phyloP scores from a whole-genome alignment of 2,888 invertebrate genomes.

The Erebia epiphron region DNA sequence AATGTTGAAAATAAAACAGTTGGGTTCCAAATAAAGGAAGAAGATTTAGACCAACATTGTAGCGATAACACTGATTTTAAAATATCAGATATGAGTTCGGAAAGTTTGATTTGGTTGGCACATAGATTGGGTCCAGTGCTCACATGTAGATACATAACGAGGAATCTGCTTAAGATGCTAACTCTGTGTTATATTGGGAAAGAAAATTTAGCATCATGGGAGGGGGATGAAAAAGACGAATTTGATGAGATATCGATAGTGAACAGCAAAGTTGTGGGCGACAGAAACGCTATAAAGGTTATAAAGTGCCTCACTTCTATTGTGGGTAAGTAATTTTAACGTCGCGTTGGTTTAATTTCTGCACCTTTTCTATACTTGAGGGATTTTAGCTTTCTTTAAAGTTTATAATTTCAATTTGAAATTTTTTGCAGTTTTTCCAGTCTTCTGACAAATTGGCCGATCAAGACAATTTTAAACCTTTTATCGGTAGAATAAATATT shows the following conservation, averaged over 20 bases:
- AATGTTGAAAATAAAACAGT: conserved; percentile 41
- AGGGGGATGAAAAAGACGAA: conserved; percentile 67
- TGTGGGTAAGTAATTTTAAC: conserved; percentile 83
- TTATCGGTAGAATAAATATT: too few species aligned
- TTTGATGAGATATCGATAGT: conserved; percentile 85
- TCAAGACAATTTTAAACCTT: too few species aligned
- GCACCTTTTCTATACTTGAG: too few species aligned
- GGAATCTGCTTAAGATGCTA: conserved; percentile 96
- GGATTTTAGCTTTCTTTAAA: too few species aligned
- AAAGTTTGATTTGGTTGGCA: conserved; percentile 95
- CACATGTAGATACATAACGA: conserved; percentile 94
- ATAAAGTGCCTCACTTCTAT: conserved; percentile 95
- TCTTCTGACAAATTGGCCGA: too few species aligned
- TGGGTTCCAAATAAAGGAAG: conserved; percentile 50
- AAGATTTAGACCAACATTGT: conserved; percentile 45
- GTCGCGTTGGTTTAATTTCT: too few species aligned
- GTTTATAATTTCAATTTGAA: too few species aligned
- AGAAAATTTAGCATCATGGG: conserved; percentile 86
- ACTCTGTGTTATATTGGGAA: conserved; percentile 95
- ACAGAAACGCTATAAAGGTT: conserved; percentile 92
- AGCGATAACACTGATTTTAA: conserved; percentile 70
- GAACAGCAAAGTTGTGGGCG: conserved; percentile 87
- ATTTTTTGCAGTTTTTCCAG: too few species aligned
- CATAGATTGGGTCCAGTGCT: conserved; percentile 97
- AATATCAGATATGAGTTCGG: conserved; percentile 93